Percentiles rank a stretch among this genome's conserved stretches.
phyloP scores from a whole-genome alignment of 1,140 invertebrate species.

The Drosophila cardini region DNA sequence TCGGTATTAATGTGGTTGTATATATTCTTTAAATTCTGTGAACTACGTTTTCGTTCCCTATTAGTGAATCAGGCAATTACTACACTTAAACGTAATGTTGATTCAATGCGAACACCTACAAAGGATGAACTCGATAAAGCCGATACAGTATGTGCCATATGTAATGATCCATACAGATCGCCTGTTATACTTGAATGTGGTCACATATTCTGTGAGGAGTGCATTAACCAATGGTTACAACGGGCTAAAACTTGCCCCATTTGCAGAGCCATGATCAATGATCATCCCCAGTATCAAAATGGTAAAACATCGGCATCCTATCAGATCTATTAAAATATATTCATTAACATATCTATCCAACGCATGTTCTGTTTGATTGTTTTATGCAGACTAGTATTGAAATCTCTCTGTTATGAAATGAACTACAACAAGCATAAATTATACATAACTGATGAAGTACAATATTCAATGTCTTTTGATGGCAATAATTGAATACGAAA shows the following conservation, averaged over 20 bases:
- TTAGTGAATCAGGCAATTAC: neutral
- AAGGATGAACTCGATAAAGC: neutral
- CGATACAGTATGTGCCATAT: neutral
- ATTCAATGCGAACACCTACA: neutral
- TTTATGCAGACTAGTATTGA: no score
- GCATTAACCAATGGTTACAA: neutral
- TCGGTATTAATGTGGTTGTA: neutral
- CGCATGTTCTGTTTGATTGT: no score
- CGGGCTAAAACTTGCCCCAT: neutral
- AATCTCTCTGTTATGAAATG: no score
- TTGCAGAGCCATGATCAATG: neutral
- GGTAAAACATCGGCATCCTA: neutral
- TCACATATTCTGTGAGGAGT: neutral
- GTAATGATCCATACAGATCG: neutral
- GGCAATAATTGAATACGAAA: no score
- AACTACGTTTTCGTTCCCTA: neutral
- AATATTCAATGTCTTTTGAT: no score
- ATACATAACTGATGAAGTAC: no score
- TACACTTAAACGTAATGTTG: neutral
- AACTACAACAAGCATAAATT: no score
- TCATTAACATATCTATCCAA: neutral
- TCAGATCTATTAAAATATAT: neutral
- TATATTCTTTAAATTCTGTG: neutral
- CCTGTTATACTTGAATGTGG: neutral
- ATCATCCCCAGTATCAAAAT: neutral